phyloP scores from a whole-genome alignment of 2,113 vertebrate species.

The Anguilla japonica region DNA sequence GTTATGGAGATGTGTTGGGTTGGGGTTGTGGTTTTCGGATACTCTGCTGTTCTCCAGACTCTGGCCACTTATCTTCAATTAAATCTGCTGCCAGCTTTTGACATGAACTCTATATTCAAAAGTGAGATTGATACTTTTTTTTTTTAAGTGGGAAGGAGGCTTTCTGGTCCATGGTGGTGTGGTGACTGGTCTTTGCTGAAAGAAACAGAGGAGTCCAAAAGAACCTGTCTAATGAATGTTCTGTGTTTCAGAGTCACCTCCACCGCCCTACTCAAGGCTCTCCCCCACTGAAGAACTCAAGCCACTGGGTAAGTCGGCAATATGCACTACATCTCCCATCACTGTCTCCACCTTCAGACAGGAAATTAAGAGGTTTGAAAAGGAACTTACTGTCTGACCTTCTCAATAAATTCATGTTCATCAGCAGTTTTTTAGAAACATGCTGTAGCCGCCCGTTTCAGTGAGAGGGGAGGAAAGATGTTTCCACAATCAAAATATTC shows the following conservation, averaged over 20 bases:
- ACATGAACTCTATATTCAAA: not conserved
- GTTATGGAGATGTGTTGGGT: conserved; percentile 12
- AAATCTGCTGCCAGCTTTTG: not conserved
- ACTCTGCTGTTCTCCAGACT: not conserved
- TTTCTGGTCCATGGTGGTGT: not conserved
- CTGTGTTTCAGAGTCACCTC: conserved; percentile 91
- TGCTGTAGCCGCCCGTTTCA: not conserved
- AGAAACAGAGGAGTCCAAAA: not conserved
- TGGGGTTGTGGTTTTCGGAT: not conserved
- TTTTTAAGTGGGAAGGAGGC: not conserved
- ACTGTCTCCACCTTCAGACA: conserved; percentile 31
- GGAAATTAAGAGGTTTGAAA: not conserved
- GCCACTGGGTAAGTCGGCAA: conserved; percentile 88
- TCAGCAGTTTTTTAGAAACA: not conserved
- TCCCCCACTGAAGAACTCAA: conserved; percentile 94
- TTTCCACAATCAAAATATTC: no score
- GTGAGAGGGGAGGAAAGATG: not conserved
- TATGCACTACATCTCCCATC: not conserved
- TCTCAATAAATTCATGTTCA: not conserved
- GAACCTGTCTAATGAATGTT: conserved; percentile 51
- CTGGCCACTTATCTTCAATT: conserved; percentile 1
- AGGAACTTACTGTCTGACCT: not conserved
- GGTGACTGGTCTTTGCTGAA: not conserved
- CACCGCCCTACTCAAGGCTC: conserved; percentile 96
- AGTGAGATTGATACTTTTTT: conserved; percentile 13